Percentiles rank a stretch among this genome's conserved stretches.
Conservation (phyloP, 2,797 vertebrate species). For the Philypnodon macrostomus region DNA sequence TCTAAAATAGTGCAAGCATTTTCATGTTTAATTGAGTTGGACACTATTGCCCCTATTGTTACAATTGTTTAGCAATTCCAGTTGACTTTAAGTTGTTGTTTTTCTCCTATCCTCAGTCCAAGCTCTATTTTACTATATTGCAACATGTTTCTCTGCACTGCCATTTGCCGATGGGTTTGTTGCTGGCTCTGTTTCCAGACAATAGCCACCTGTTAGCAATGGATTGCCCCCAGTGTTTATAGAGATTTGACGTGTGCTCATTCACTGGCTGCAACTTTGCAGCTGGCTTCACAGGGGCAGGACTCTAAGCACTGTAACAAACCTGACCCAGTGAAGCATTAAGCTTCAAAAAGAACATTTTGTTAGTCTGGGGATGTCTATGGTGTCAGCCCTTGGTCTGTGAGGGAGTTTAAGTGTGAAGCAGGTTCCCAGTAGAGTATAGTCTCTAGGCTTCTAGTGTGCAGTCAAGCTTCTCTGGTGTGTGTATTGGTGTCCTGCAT, state of each 20-base stretch:
- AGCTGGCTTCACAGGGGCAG: constrained; percentile 30
- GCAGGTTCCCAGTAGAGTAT: constrained; percentile 36
- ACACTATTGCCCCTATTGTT: constrained; percentile 56
- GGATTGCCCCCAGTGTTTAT: constrained; percentile 35
- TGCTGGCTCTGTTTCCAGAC: constrained; percentile 36
- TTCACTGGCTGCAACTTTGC: constrained; percentile 29
- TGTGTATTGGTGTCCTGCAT: constrained; percentile 18
- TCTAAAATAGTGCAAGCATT: constrained; percentile 51
- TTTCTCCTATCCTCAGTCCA: constrained; percentile 41
- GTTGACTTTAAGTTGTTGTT: constrained; percentile 40
- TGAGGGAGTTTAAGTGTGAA: constrained; percentile 37
- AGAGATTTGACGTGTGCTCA: not conserved
- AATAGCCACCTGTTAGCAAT: constrained; percentile 52
- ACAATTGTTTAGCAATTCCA: constrained; percentile 36
- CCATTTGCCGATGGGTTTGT: constrained; percentile 20
- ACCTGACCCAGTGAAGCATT: constrained; percentile 45
- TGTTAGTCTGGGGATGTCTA: constrained; percentile 23
- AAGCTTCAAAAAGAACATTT: constrained; percentile 37
- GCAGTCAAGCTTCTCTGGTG: constrained; percentile 36
- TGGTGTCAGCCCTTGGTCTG: constrained; percentile 11
- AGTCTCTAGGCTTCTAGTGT: constrained; percentile 39
- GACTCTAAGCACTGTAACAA: constrained; percentile 35
- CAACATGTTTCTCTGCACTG: constrained; percentile 11
- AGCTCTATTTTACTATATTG: constrained; percentile 8
- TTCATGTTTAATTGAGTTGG: constrained; percentile 37